Evolutionary conservation across 2,888 invertebrate species (phyloP), one percentile per base, ranked within the genome.

Genomic region (Xanthorhoe designata): DNA sequence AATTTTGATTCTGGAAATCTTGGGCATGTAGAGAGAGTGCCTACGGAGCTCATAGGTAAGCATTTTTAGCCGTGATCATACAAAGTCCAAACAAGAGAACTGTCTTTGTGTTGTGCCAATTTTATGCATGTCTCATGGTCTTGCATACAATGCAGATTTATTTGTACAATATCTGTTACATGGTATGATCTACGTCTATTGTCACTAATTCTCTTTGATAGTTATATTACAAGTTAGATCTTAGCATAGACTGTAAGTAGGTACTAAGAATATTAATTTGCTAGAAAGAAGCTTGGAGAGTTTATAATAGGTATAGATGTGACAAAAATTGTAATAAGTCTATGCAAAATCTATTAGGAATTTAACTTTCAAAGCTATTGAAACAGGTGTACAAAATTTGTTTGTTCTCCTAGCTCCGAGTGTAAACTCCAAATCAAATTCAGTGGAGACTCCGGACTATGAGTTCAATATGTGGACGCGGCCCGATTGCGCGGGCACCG

Each of bases 1-100:
- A 96, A 97, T 87, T 98, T 98, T 94, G 98, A 98, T 89, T 98
- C 98, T 51, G 98, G 97, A 66, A 98, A 98, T 92, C 94, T 98
- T 77, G 96, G 96, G 61, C 95, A 94, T 90, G 98, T 98, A 60
- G 97, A 98, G 86, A 94, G 95, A 80, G 96, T 96, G 64, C 93
- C 95, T 53, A 93, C 92, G 83, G 94, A 94, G 82, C 92, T 94
- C 75, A 94, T 94, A 76, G 94, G 95, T 95, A 86, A 93, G 90
- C 82, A 50, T 64, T 52, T 66, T 64, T 64, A 67, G 62, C 18
- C 13, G 17, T 71, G 60, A 56, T 68, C 58, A 51, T 60, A 56
- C 47, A 65, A 61, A 75, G 66, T 66, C 51, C 60, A 62, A 67
- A 59, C 55, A 55, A 54, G 74, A 63, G 51, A 56, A 68, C 42